A percentile compares a stretch with the other conserved stretches of the same genome.
These are phyloP conservation scores for Martes martes DNA, from an alignment of 2,113 vertebrate genomes.

Conservation along the genomic window DNA sequence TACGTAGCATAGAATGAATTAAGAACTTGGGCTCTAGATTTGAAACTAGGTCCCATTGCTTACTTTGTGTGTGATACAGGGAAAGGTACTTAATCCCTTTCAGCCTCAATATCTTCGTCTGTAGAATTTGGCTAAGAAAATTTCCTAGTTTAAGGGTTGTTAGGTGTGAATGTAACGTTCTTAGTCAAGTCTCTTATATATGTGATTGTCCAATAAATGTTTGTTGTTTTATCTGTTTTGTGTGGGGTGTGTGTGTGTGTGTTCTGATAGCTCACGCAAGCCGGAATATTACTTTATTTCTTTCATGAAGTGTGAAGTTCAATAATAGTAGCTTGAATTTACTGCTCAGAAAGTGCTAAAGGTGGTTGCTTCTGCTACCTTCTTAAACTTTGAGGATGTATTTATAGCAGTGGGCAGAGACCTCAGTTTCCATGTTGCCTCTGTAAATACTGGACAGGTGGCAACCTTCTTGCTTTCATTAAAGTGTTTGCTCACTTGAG, in stretches of 20 bases:
- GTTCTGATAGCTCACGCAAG: background rate
- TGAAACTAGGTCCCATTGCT: background rate
- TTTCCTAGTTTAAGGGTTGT: background rate
- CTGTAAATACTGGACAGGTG: slow-evolving; percentile 72
- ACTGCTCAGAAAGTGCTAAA: slow-evolving; percentile 6
- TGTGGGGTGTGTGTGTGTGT: background rate
- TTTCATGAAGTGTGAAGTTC: slow-evolving; percentile 20
- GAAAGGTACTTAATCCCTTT: background rate
- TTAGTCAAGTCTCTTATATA: background rate
- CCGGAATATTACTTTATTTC: background rate
- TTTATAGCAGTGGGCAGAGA: slow-evolving; percentile 56
- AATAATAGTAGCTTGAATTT: background rate
- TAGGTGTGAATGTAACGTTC: background rate
- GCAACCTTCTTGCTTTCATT: slow-evolving; percentile 70
- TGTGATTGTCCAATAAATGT: background rate
- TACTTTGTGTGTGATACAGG: background rate
- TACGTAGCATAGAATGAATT: background rate
- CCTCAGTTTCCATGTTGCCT: slow-evolving; percentile 39
- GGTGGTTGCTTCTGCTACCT: background rate
- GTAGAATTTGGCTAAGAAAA: background rate
- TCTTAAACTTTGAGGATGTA: slow-evolving; percentile 39
- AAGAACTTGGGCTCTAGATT: slow-evolving; percentile 8
- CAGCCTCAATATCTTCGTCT: background rate
- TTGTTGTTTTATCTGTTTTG: background rate
- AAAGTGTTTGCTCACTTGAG: slow-evolving; percentile 69